A percentile compares a stretch with the other conserved stretches of the same genome.
phyloP scores from a whole-genome alignment of 2,113 vertebrate species.

The Microtus montanus region DNA sequence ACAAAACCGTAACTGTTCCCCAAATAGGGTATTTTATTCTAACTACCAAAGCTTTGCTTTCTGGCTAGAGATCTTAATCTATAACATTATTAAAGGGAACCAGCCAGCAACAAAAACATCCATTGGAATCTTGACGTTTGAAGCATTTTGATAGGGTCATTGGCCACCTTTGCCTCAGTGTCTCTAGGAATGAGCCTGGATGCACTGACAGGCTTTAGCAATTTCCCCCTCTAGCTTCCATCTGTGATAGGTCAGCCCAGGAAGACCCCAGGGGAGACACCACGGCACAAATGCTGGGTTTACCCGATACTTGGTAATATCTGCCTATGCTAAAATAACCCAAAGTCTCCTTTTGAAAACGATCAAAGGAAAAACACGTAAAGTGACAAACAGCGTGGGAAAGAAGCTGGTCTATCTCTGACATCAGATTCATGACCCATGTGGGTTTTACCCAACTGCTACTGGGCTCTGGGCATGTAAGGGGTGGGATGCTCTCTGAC shows the following conservation, averaged over 20 bases:
- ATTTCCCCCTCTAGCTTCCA: neutral
- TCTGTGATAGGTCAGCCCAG: neutral
- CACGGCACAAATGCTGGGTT: rapidly evolving
- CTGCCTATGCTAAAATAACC: neutral
- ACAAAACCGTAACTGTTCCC: conserved; percentile 8
- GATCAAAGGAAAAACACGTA: neutral
- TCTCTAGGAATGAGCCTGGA: neutral
- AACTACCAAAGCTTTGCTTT: conserved; percentile 41
- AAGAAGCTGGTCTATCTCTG: neutral
- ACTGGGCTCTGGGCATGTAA: neutral
- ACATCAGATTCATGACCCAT: neutral
- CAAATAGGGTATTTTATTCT: conserved; percentile 45
- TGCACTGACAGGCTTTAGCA: neutral
- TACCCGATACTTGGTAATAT: neutral
- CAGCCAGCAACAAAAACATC: conserved; percentile 3
- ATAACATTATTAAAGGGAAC: neutral
- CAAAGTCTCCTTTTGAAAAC: neutral
- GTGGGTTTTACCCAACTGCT: too few species aligned
- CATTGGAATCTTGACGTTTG: neutral
- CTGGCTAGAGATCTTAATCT: conserved; percentile 26
- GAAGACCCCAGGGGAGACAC: neutral
- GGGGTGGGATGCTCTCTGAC: neutral
- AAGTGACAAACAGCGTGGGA: neutral
- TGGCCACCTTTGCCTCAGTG: neutral
- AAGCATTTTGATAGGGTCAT: neutral